Evolutionary conservation across 2,888 invertebrate species (phyloP).

Genomic region (Drosophila paranaensis): DNA sequence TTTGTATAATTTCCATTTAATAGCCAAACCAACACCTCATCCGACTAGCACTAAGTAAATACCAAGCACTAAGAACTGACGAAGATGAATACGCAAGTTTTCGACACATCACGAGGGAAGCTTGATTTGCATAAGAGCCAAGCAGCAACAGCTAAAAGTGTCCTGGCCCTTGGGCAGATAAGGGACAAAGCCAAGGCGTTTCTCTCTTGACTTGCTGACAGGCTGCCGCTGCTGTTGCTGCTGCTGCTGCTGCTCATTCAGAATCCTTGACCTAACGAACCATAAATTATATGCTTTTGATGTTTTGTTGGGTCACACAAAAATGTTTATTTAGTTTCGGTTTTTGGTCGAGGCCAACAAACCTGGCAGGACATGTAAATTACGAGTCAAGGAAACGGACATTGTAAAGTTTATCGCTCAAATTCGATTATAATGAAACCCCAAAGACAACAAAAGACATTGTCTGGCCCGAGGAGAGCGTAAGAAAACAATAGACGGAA

Average conservation of each 20-base stretch:
- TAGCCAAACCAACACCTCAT: constrained; percentile 67
- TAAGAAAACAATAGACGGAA: constrained; percentile 33
- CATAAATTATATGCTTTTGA: constrained; percentile 83
- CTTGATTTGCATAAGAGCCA: constrained; percentile 62
- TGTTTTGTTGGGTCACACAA: constrained; percentile 57
- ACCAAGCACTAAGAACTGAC: constrained; percentile 64
- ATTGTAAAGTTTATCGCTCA: constrained; percentile 77
- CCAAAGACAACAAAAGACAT: constrained; percentile 65
- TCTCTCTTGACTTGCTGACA: constrained; percentile 66
- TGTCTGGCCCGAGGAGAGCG: background rate
- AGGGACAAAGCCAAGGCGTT: constrained; percentile 10
- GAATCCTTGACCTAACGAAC: constrained; percentile 83
- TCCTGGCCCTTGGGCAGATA: constrained; percentile 42
- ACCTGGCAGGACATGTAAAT: constrained; percentile 65
- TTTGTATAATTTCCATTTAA: constrained; percentile 76
- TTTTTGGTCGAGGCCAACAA: constrained; percentile 25
- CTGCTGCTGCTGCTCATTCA: constrained; percentile 6
- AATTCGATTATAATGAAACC: constrained; percentile 79
- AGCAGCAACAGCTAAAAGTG: constrained; percentile 37
- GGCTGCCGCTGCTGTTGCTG: background rate
- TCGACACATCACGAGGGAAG: constrained; percentile 28
- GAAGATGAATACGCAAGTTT: constrained; percentile 81
- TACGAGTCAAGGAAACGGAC: constrained; percentile 48
- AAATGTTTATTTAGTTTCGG: constrained; percentile 67
- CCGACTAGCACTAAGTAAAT: constrained; percentile 37